Percentiles rank a stretch among this genome's conserved stretches.
These are phyloP conservation scores for Valencia hispanica DNA, from an alignment of 2,797 vertebrate genomes.

Conservation along the genomic window DNA sequence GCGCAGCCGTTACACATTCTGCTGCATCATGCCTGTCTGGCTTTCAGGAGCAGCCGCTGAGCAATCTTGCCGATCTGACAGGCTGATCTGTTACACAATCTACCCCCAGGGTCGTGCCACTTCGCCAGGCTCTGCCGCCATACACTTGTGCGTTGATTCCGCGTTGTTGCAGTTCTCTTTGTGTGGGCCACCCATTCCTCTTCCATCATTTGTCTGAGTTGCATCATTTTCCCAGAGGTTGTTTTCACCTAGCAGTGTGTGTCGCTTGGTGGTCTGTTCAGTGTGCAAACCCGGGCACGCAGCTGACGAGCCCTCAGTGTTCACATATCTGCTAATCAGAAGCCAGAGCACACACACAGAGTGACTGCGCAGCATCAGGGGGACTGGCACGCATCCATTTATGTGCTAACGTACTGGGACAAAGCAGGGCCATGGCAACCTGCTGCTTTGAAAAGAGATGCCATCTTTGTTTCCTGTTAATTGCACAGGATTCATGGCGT, in stretches of 20 bases:
- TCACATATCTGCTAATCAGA: conserved; percentile 46
- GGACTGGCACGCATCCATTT: conserved; percentile 7
- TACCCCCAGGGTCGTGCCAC: conserved; percentile 23
- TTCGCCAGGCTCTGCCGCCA: conserved; percentile 13
- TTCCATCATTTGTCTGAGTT: conserved; percentile 8
- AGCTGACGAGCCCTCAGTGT: conserved; percentile 54
- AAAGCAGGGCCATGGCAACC: neutral
- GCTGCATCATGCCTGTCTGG: conserved; percentile 70
- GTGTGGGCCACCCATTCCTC: neutral
- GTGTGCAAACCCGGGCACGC: conserved; percentile 42
- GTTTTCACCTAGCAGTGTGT: conserved; percentile 51
- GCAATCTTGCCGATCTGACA: conserved; percentile 39
- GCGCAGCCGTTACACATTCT: conserved; percentile 59
- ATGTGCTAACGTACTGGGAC: conserved; percentile 4
- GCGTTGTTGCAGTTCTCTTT: conserved; percentile 7
- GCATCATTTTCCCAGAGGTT: conserved; percentile 56
- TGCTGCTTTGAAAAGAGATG: conserved; percentile 16
- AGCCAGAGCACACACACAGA: conserved; percentile 46
- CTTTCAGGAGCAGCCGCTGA: conserved; percentile 39
- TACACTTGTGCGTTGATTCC: neutral
- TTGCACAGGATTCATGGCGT: conserved; percentile 32
- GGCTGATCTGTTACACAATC: conserved; percentile 58
- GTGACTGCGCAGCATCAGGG: conserved; percentile 14
- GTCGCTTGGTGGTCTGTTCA: conserved; percentile 36
- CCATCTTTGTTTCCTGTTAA: conserved; percentile 35